These are phyloP conservation scores for Halocynthia roretzi DNA, from an alignment of 23 tunicate species.

Conservation along the genomic window DNA sequence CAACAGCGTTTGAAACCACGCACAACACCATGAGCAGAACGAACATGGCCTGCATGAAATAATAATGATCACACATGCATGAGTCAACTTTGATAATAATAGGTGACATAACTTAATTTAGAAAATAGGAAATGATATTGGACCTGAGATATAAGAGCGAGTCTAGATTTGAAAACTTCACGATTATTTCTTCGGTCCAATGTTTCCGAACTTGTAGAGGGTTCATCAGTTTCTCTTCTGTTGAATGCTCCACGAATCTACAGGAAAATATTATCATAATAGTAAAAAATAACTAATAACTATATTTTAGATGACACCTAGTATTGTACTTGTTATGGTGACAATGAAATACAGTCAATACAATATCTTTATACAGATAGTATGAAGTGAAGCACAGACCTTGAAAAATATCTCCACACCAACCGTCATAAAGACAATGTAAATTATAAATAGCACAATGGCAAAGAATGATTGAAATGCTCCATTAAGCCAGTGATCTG, in stretches of 20 bases:
- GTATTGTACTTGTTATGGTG: too few species aligned
- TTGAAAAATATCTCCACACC: conserved; percentile 95
- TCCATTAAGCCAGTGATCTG: conserved; percentile 62
- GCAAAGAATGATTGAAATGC: conserved; percentile 84
- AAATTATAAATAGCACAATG: conserved; percentile 62
- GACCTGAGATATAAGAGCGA: conserved; percentile 85
- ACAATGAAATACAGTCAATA: too few species aligned
- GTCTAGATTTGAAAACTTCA: conserved; percentile 62
- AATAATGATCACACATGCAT: not conserved
- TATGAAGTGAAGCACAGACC: conserved; percentile 14
- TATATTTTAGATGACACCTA: not conserved
- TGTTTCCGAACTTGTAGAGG: conserved; percentile 25
- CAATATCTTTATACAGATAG: not conserved
- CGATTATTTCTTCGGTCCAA: conserved; percentile 24
- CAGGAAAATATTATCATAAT: not conserved
- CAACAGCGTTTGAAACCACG: conserved; percentile 71
- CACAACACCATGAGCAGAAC: conserved; percentile 66
- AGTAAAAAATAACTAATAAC: not conserved
- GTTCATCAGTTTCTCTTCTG: not conserved
- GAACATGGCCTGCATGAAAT: conserved; percentile 49
- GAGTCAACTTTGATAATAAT: not conserved
- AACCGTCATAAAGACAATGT: conserved; percentile 69
- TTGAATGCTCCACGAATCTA: conserved; percentile 77
- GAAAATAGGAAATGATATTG: not conserved
- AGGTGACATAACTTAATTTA: not conserved